phyloP scores from a whole-genome alignment of 2,797 vertebrate genomes.

The Spinus pinus region DNA sequence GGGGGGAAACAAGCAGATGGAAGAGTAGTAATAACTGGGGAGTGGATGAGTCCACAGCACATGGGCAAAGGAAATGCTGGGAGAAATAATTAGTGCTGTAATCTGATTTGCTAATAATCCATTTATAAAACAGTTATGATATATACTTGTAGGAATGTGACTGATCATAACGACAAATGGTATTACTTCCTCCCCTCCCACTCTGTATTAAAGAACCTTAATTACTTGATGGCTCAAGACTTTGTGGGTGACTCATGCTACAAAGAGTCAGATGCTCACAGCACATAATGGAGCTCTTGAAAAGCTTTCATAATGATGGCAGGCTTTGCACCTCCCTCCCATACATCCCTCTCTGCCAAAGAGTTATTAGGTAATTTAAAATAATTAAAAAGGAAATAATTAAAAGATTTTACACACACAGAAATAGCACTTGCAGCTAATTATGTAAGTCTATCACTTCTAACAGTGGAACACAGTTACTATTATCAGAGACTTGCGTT shows the following conservation, averaged over 20 bases:
- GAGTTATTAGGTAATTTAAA: constrained; percentile 69
- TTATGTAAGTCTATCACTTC: constrained; percentile 62
- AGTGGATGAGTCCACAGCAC: not conserved
- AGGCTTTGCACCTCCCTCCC: not conserved
- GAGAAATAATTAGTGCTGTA: constrained; percentile 51
- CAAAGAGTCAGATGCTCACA: constrained; percentile 44
- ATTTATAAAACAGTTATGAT: constrained; percentile 60
- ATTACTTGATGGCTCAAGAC: constrained; percentile 78
- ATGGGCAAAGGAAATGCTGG: not conserved
- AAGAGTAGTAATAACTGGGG: not conserved
- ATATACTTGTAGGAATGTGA: constrained; percentile 65
- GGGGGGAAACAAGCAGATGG: not conserved
- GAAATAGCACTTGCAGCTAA: constrained; percentile 68
- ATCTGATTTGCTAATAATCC: constrained; percentile 62
- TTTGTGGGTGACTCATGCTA: constrained; percentile 75
- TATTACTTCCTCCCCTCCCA: constrained; percentile 58
- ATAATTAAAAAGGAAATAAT: constrained; percentile 71
- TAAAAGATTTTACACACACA: constrained; percentile 64
- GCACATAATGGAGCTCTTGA: constrained; percentile 52
- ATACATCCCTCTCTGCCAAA: constrained; percentile 49
- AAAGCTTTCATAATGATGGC: constrained; percentile 41
- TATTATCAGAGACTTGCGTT: constrained; percentile 50
- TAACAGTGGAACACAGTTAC: constrained; percentile 45
- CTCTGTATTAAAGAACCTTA: constrained; percentile 64
- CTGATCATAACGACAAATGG: constrained; percentile 54